Percentiles rank a stretch among this genome's conserved stretches.
Evolutionary conservation across 2,888 invertebrate genomes (phyloP).

Genomic region (Sphaerophoria taeniata): DNA sequence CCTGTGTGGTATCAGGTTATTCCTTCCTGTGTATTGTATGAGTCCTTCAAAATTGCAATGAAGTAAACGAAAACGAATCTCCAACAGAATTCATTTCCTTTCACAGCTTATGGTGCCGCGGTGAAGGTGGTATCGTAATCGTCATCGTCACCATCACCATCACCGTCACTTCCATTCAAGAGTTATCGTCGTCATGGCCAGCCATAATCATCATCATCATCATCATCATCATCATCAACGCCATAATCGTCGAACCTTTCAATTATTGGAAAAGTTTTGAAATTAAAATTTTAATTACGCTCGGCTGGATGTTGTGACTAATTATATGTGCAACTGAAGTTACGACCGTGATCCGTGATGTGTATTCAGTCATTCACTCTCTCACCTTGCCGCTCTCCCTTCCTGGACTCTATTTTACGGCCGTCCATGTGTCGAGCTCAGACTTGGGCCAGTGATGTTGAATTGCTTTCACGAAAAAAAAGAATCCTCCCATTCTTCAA

Average conservation of each 20-base stretch:
- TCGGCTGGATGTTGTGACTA: conserved; percentile 66
- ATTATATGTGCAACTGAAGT: conserved; percentile 56
- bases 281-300: conserved; percentile 72
- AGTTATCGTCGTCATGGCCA: conserved; percentile 1
- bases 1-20: neutral
- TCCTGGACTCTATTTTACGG: no score
- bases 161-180: no score
- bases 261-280: conserved; percentile 73
- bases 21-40: neutral
- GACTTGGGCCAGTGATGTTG: conserved; percentile 2
- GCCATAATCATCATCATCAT: conserved; percentile 10
- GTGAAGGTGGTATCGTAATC: conserved; percentile 9
- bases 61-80: conserved; percentile 44
- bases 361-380: no score
- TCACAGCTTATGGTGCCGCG: neutral
- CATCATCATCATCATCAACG: conserved; percentile 49
- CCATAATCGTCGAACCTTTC: conserved; percentile 68
- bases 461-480: conserved; percentile 30
- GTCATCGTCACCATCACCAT: neutral
- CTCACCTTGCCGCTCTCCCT: no score
- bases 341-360: conserved; percentile 34
- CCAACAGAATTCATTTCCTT: conserved; percentile 23
- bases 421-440: no score
- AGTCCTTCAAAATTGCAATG: conserved; percentile 22
- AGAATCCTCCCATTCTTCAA: conserved; percentile 41